Conservation (phyloP, 2,113 vertebrate species). For the Thunnus thynnus region DNA sequence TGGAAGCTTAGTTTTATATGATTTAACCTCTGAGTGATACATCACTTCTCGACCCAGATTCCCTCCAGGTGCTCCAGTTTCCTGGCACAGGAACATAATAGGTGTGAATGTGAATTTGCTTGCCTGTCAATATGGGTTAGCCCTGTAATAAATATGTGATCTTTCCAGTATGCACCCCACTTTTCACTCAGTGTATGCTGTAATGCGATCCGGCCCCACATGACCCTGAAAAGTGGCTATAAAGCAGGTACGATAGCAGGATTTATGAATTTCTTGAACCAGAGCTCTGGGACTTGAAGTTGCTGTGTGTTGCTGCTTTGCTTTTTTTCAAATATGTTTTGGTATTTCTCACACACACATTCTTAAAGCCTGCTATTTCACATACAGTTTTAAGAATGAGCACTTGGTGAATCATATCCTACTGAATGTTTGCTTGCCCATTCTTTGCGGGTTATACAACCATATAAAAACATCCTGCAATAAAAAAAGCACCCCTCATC, state of each 20-base stretch:
- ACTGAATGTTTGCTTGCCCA: neutral
- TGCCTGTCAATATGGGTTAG: too few relatives aligned
- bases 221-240: neutral
- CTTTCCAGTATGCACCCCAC: too few relatives aligned
- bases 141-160: too few relatives aligned
- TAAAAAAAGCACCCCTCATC: slow-evolving; percentile 24
- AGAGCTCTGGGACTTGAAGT: neutral
- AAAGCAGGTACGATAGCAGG: neutral
- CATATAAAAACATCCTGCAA: slow-evolving; percentile 21
- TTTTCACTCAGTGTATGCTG: neutral
- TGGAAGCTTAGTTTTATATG: neutral
- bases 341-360: neutral
- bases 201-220: neutral
- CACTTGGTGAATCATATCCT: slow-evolving; percentile 9
- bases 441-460: neutral
- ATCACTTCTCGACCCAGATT: slow-evolving; percentile 8
- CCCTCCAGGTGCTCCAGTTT: neutral
- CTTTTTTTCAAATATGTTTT: neutral
- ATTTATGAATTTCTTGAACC: too few relatives aligned
- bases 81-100: neutral
- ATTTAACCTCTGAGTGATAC: neutral
- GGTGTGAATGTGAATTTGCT: too few relatives aligned
- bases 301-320: neutral
- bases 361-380: neutral
- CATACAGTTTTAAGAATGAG: neutral